Evolutionary conservation across 2,113 vertebrate genomes (phyloP), one percentile per base, ranked within the genome.

Genomic region (Osmerus mordax): DNA sequence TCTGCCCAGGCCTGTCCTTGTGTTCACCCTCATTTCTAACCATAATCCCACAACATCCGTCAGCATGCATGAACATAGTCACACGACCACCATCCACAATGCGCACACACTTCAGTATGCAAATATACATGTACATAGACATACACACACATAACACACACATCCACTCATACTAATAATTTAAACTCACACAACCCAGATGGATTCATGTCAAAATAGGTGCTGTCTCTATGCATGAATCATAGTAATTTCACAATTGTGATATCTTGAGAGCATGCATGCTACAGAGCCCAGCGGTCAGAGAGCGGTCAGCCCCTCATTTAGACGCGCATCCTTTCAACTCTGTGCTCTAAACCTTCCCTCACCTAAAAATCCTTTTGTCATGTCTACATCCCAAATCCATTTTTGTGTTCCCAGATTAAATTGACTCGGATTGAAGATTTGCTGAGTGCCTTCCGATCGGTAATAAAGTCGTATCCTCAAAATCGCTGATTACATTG

Each of bases 41-140:
- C 53, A 56, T 72, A 76, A 76, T 80, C 66, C 73, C 64, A 47
- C 60, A 21, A 53, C 73, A 64, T 68, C 68, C 29, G 60, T 65
- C 19, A 70, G 56, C 65, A 65, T 68, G 65, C 41, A 65, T 69
- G 70, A 58, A 64, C 54, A 12, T 14, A 23, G 28, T 66, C 70
- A 76, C 61, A 55, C 73, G 73, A 72, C 21, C 18, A 0, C 41
- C 53, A 29, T 28, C 23, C 25, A 62, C 28, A 15, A 18, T 19
- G 16, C 28, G 13, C 25, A 32, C 23, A 36, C 69, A n/a, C 36
- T 53, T 19, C 11, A 1, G 66, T 32, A 21, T 41, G 14, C 64
- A 47, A 5, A 66, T 47, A 60, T 23, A 13, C 58, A 60, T 23
- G 7, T 5, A n/a, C 11, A 23, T 12, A 19, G 9, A 52, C 32